Conservation (phyloP, 2,797 vertebrate species). For the Brachymystax lenok region DNA sequence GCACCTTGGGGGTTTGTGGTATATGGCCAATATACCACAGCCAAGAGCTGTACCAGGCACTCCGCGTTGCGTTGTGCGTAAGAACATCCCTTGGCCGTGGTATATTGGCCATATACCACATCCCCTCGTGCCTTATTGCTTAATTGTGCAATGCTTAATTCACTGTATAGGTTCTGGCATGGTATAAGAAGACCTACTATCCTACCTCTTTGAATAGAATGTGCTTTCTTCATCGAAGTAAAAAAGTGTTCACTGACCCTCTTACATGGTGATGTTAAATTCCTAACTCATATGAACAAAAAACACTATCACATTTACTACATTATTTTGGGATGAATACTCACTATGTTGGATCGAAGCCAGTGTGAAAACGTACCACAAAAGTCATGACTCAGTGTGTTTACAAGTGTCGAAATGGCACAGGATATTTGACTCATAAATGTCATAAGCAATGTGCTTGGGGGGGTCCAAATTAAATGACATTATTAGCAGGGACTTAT, state of each 20-base stretch:
- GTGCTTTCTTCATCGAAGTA: no score
- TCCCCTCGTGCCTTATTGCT: no score
- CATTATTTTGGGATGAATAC: neutral
- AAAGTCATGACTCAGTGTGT: conserved; percentile 65
- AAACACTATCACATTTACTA: neutral
- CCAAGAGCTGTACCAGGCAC: no score
- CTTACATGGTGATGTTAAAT: neutral
- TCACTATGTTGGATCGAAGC: neutral
- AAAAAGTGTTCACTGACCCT: neutral
- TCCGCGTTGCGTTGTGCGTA: no score
- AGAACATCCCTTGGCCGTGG: no score
- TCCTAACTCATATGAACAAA: neutral
- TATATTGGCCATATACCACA: no score
- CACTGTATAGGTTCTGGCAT: neutral
- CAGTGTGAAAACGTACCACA: conserved; percentile 9
- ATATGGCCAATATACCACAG: no score
- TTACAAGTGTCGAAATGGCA: conserved; percentile 55
- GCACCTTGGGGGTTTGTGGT: no score
- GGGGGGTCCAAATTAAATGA: conserved; percentile 33
- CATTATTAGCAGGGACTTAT: conserved; percentile 39
- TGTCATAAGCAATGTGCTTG: conserved; percentile 70
- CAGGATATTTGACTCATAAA: conserved; percentile 73
- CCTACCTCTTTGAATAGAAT: neutral
- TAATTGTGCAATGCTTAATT: neutral
- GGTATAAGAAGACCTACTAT: neutral